These are phyloP conservation scores for Tympanoctomys barrerae DNA, from an alignment of 2,797 vertebrate genomes.

Conservation along the genomic window DNA sequence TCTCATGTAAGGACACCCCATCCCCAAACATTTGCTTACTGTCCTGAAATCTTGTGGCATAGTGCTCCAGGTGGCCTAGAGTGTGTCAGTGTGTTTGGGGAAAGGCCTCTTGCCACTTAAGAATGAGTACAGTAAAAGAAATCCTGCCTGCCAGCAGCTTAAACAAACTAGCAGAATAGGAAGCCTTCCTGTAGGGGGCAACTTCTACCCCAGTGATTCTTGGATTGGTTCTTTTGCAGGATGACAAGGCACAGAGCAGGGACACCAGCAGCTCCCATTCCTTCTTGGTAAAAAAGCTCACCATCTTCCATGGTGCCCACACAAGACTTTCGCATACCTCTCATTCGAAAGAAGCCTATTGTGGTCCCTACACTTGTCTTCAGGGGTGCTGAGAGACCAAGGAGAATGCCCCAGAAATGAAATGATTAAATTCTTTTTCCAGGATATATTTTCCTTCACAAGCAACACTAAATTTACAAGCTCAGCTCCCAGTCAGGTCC, in stretches of 20 bases:
- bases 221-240: neutral
- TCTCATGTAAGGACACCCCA: neutral
- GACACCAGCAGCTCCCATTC: neutral
- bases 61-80: neutral
- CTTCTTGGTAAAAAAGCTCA: neutral
- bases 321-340: neutral
- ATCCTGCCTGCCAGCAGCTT: neutral
- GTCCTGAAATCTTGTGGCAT: neutral
- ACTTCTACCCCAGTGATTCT: neutral
- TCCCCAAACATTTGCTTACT: neutral
- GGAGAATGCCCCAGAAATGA: conserved; percentile 56
- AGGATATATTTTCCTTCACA: conserved; percentile 42
- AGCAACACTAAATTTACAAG: conserved; percentile 68
- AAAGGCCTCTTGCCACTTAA: neutral
- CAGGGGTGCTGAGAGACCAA: neutral
- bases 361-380: neutral
- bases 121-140: neutral
- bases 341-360: neutral
- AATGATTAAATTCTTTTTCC: conserved; percentile 77
- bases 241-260: neutral
- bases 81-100: too few species aligned
- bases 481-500: conserved; percentile 43
- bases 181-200: neutral
- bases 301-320: neutral
- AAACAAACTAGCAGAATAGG: neutral